These are phyloP conservation scores for Ephialtes manifestator DNA, from an alignment of 2,888 invertebrate species.

Conservation along the genomic window DNA sequence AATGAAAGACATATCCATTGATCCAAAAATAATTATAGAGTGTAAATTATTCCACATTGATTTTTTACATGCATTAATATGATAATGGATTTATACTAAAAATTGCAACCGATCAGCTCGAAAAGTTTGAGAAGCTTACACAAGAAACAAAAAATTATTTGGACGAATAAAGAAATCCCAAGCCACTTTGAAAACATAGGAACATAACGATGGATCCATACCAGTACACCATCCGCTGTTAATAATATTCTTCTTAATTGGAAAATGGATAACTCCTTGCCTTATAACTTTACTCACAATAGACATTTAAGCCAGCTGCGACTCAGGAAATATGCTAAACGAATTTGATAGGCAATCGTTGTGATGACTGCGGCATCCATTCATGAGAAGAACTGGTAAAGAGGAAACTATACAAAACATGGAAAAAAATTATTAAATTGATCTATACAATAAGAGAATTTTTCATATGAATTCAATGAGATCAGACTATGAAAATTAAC, in stretches of 20 bases:
- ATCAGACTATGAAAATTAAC: too few species aligned
- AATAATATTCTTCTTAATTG: neutral
- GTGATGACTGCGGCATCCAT: slow-evolving; percentile 2
- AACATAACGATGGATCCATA: slow-evolving; percentile 9
- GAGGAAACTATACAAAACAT: neutral
- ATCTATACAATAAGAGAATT: too few species aligned
- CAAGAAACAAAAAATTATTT: neutral
- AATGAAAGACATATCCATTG: neutral
- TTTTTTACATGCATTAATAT: neutral
- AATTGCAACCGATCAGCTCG: slow-evolving; percentile 1
- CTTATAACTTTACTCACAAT: slow-evolving; percentile 6
- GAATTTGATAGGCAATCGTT: neutral
- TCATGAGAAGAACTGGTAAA: neutral
- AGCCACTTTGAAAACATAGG: slow-evolving; percentile 4
- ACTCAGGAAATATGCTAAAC: neutral
- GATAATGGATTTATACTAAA: neutral
- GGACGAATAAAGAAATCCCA: neutral
- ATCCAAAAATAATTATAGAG: neutral
- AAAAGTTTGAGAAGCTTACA: neutral
- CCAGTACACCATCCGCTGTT: neutral
- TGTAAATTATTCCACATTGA: neutral
- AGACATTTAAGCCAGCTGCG: neutral
- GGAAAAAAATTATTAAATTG: neutral
- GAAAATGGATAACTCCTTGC: neutral
- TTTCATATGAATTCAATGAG: too few species aligned